A percentile compares a stretch with the other conserved stretches of the same genome.
phyloP scores from a whole-genome alignment of 2,797 vertebrate genomes.

The Trachurus trachurus region DNA sequence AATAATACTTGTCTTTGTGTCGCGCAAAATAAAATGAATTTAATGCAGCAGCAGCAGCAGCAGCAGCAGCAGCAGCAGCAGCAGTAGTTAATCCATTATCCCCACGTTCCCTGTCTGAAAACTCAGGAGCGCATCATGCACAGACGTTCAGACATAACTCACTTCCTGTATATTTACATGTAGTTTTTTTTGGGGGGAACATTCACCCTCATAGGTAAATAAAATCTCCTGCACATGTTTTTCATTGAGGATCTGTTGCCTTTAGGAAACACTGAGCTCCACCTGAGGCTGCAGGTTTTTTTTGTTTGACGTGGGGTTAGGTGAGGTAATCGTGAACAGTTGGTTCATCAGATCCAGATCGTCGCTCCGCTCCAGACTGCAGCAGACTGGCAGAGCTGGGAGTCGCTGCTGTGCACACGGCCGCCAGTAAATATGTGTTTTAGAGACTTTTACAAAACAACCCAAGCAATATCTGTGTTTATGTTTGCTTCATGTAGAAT shows the following conservation, averaged over 20 bases:
- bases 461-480: no score
- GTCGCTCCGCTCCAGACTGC: no score
- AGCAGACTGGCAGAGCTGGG: no score
- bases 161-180: no score
- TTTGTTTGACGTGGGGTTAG: no score
- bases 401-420: no score
- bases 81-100: background rate
- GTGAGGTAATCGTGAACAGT: no score
- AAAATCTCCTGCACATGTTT: background rate
- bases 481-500: no score
- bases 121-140: background rate
- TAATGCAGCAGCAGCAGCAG: background rate
- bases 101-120: background rate
- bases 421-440: no score
- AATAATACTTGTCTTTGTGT: conserved; percentile 11
- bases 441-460: no score
- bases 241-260: background rate
- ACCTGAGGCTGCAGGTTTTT: background rate
- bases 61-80: background rate
- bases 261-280: background rate
- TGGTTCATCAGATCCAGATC: no score
- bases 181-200: background rate
- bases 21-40: background rate
- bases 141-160: background rate
- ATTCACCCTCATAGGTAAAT: background rate